Base-by-base conservation (phyloP, 2,113 vertebrate species). In the Prunella himalayana region DNA sequence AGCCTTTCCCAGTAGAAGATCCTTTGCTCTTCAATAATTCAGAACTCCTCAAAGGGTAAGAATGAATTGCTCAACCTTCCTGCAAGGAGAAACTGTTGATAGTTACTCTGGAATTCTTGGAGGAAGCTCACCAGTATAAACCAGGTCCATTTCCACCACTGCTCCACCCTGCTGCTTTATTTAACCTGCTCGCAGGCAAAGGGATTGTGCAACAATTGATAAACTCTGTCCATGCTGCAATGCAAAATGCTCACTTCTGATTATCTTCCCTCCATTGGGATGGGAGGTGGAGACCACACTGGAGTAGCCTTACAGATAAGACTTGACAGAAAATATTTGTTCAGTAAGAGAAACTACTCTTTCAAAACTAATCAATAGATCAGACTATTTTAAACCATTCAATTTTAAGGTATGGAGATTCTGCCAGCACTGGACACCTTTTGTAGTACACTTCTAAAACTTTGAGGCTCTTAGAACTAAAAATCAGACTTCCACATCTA, bases 11-110 rank as follows among this genome's bases (percentile, higher is more conserved):
- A 64, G 86, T 69, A 95, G 83, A 86, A 86, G 69, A 89, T 65
- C 47, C 57, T 88, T 86, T 73, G 71, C 76, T 86, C 86, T 79
- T 91, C 73, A 71, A 79, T 95, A 95, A 95, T 61, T 94, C 93
- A 76, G 44, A 68, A 57, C 57, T 82, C 83, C 88, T 93, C 77
- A 86, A 95, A 94, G 77, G 65, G 37, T n/a, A 91, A 85, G 61
- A 84, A 91, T 23, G 56, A 88, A 93, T 60, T 1, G 1, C 33
- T 88, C 54, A 42, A 37, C 79, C 56, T 72, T 50, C 31, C 66
- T 86, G 51, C 2, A 20, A 44, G 63, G 53, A 92, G 71, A 77
- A 95, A 63, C 31, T 56, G 76, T 73, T 92, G 90, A 81, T n/a
- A 81, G 35, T 19, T 78, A 45, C 0, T 3, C 57, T 79, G 45